A percentile compares a stretch with the other conserved stretches of the same genome.
These are phyloP conservation scores for Siderastrea radians DNA, from an alignment of 92 coral and sea anemone genomes.

Conservation along the genomic window DNA sequence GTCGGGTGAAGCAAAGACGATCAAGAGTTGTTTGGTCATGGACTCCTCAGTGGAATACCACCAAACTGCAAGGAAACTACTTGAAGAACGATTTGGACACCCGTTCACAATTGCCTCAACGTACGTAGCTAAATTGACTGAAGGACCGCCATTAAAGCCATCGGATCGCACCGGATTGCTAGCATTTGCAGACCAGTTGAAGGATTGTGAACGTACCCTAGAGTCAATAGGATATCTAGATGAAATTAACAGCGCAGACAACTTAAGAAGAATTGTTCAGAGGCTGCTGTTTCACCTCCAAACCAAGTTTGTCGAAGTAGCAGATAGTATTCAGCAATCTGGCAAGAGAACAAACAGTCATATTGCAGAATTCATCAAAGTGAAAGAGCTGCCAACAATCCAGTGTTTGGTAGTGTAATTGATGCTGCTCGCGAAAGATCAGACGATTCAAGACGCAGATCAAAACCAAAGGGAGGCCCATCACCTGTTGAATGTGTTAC, in stretches of 20 bases:
- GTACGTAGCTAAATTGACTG: constrained; percentile 35
- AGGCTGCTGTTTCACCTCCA: constrained; percentile 60
- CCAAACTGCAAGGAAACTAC: constrained; percentile 41
- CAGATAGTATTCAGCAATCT: constrained; percentile 30
- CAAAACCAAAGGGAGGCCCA: not conserved
- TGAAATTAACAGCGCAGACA: constrained; percentile 64
- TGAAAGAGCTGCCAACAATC: constrained; percentile 39
- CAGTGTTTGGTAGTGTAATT: constrained; percentile 63
- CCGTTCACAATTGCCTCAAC: constrained; percentile 47
- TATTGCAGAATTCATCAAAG: constrained; percentile 49
- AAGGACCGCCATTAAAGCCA: constrained; percentile 67
- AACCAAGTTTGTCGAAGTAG: constrained; percentile 36
- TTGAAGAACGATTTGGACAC: constrained; percentile 69
- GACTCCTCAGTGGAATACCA: constrained; percentile 44
- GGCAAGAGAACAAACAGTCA: constrained; percentile 43
- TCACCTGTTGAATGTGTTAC: not conserved
- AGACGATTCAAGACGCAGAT: not conserved
- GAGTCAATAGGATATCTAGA: constrained; percentile 66
- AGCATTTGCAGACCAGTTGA: constrained; percentile 49
- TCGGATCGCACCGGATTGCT: constrained; percentile 28
- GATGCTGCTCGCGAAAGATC: constrained; percentile 6
- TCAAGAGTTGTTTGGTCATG: constrained; percentile 56
- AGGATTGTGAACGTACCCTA: constrained; percentile 51
- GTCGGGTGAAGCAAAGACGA: constrained; percentile 55
- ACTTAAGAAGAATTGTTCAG: constrained; percentile 44